Conservation (phyloP, 2,797 vertebrate genomes). For the Liparis tanakae region DNA sequence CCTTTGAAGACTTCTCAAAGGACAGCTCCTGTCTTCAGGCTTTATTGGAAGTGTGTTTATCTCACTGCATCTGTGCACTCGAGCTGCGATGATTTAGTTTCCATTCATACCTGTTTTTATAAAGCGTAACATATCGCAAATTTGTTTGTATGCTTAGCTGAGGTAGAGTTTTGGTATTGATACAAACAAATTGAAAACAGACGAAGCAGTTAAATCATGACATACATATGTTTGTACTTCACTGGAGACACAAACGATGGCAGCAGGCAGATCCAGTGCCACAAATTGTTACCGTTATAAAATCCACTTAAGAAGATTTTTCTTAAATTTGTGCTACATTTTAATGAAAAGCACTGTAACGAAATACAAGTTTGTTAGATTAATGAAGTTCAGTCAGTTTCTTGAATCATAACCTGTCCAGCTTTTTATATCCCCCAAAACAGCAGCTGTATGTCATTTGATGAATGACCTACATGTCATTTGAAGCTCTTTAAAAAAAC, state of each 20-base stretch:
- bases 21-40: not conserved
- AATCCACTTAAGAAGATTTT: not conserved
- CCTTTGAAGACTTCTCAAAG: constrained; percentile 6
- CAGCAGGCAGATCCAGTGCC: not conserved
- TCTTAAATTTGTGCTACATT: not conserved
- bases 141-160: not conserved
- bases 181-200: constrained; percentile 2
- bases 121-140: not conserved
- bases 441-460: not conserved
- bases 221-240: not conserved
- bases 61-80: not conserved
- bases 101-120: not conserved
- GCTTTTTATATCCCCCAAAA: not conserved
- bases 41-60: not conserved
- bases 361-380: not conserved
- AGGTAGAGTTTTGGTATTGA: not conserved
- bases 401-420: not conserved
- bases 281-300: not conserved
- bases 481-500: constrained; percentile 11
- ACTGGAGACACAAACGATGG: not conserved
- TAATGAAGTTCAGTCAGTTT: not conserved
- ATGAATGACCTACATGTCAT: not conserved
- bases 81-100: not conserved
- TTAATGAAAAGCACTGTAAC: not conserved
- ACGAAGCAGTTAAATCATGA: not conserved